Percentiles rank a stretch among this genome's conserved stretches.
Evolutionary conservation across 2,113 vertebrate species (phyloP).

Genomic region (Phylloscopus trochilus): DNA sequence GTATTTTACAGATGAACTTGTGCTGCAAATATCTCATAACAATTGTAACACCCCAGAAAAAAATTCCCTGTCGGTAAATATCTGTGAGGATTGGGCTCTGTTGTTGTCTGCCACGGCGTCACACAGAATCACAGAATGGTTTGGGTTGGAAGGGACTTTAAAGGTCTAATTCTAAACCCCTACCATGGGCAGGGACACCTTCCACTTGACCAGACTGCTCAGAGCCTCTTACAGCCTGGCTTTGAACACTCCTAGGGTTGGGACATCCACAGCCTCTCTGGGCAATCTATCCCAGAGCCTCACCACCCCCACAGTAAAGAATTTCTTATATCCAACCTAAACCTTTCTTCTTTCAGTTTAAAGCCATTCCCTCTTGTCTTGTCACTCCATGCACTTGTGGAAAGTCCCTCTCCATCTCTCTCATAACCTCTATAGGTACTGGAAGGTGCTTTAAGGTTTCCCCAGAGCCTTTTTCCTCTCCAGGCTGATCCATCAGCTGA

Average conservation of each 20-base stretch:
- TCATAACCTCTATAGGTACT: not conserved
- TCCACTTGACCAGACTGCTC: not conserved
- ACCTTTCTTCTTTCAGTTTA: not conserved
- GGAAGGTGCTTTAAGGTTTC: not conserved
- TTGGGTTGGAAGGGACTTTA: not conserved
- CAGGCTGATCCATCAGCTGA: not conserved
- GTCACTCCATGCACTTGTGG: not conserved
- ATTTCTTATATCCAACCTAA: not conserved
- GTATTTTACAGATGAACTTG: not conserved
- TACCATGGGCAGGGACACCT: not conserved
- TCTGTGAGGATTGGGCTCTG: not conserved
- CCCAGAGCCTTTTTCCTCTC: not conserved
- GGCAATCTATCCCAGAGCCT: not conserved
- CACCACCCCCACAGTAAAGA: not conserved
- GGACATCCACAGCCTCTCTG: not conserved
- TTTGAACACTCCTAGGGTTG: not conserved
- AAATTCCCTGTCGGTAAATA: not conserved
- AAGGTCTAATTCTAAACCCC: not conserved
- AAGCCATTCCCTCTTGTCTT: not conserved
- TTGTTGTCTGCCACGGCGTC: not conserved
- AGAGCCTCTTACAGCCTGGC: not conserved
- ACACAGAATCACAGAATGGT: not conserved
- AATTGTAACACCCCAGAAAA: not conserved
- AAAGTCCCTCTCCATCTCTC: not conserved
- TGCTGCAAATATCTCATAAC: not conserved